Evolutionary conservation across 92 coral and sea anemone species (phyloP).

Genomic region (Virgularia gustaviana): DNA sequence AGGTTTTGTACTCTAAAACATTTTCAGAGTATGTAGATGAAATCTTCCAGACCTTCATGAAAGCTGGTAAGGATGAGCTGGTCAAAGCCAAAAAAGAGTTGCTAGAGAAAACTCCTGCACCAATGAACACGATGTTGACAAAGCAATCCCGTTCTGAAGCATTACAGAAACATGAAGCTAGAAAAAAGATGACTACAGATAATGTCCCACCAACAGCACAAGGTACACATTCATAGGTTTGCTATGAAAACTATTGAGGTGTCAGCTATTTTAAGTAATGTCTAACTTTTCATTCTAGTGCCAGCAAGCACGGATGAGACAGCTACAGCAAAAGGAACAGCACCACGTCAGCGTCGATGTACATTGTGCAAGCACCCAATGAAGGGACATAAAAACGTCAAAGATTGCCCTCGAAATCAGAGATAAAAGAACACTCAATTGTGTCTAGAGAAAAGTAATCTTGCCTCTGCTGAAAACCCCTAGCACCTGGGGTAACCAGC

Average conservation of each 20-base stretch:
- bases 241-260: too few species aligned
- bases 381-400: slow-evolving; percentile 40
- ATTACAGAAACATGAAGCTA: slow-evolving; percentile 10
- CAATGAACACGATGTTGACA: slow-evolving; percentile 15
- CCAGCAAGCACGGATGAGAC: too few species aligned
- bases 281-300: too few species aligned
- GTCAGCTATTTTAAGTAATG: neutral
- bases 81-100: slow-evolving; percentile 2
- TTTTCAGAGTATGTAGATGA: slow-evolving; percentile 35
- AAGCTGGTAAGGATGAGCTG: slow-evolving; percentile 14
- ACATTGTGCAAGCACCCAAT: slow-evolving; percentile 37
- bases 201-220: slow-evolving; percentile 28
- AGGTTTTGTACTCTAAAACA: too few species aligned
- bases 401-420: slow-evolving; percentile 41
- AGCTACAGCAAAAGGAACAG: too few species aligned
- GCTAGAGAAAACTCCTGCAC: slow-evolving; percentile 7
- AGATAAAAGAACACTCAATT: too few species aligned
- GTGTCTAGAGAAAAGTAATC: too few species aligned
- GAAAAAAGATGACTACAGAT: slow-evolving; percentile 2
- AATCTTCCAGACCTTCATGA: slow-evolving; percentile 6
- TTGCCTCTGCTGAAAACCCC: too few species aligned
- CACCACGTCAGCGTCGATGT: too few species aligned
- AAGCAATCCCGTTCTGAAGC: slow-evolving; percentile 29
- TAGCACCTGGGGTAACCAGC: too few species aligned
- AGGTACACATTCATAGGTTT: too few species aligned